Evolutionary conservation across 2,888 invertebrate genomes (phyloP).

Genomic region (Cactoblastis cactorum): DNA sequence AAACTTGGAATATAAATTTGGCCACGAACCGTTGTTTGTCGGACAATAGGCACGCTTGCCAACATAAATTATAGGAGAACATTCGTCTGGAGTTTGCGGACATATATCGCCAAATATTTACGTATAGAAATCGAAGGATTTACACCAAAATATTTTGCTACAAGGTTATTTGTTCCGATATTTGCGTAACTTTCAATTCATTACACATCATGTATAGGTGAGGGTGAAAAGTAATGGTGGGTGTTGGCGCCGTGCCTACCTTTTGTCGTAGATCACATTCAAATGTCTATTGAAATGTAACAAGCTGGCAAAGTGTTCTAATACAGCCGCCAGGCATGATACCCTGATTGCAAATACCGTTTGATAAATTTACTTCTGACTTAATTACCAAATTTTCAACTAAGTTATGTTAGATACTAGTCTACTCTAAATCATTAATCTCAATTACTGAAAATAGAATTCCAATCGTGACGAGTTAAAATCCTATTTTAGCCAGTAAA

Average conservation of each 20-base stretch:
- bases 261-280: constrained; percentile 2
- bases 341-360: neutral
- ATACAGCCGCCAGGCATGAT: neutral
- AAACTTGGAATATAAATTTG: constrained; percentile 70
- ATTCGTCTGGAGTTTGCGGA: constrained; percentile 54
- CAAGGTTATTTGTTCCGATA: constrained; percentile 22
- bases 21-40: constrained; percentile 56
- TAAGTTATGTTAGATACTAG: too few relatives aligned
- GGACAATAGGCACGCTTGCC: constrained; percentile 57
- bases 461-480: too few relatives aligned
- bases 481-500: too few relatives aligned
- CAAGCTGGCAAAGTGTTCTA: neutral
- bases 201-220: constrained; percentile 13
- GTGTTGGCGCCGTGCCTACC: constrained; percentile 1
- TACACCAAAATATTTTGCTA: constrained; percentile 28
- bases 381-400: too few relatives aligned
- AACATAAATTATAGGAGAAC: constrained; percentile 65
- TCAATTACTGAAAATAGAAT: too few relatives aligned
- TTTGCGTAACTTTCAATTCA: constrained; percentile 18
- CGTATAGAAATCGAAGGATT: constrained; percentile 25
- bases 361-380: neutral
- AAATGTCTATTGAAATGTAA: neutral
- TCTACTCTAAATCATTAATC: too few relatives aligned
- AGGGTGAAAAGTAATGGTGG: neutral
- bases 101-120: constrained; percentile 56